These are phyloP conservation scores for Sebastes oblongus DNA, from an alignment of 2,797 vertebrate species.

Conservation along the genomic window DNA sequence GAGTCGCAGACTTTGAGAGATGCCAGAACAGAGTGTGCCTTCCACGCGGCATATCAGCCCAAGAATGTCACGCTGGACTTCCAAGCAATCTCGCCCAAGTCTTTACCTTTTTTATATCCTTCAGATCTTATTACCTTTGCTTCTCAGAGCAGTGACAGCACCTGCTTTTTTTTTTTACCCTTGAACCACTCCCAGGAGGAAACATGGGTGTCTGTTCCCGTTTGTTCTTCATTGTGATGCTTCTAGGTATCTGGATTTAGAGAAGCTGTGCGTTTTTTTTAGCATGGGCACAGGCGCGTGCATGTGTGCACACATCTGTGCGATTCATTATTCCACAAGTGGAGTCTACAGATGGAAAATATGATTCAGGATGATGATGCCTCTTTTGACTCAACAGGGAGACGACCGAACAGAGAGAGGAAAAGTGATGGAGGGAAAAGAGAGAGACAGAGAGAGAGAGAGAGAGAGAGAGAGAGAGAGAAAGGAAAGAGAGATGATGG, in stretches of 20 bases:
- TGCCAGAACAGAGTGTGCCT: constrained; percentile 50
- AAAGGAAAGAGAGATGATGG: constrained; percentile 25
- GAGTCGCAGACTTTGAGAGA: constrained; percentile 8
- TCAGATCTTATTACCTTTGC: constrained; percentile 43
- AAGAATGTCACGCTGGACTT: constrained; percentile 26
- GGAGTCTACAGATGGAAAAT: constrained; percentile 77
- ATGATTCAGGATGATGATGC: constrained; percentile 74
- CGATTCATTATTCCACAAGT: constrained; percentile 73
- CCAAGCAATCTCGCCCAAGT: constrained; percentile 43
- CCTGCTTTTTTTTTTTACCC: constrained; percentile 30
- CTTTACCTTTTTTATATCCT: constrained; percentile 28
- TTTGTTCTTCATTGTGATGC: constrained; percentile 44
- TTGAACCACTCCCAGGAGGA: constrained; percentile 40
- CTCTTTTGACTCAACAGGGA: constrained; percentile 72
- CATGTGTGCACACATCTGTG: constrained; percentile 68
- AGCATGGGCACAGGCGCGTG: constrained; percentile 47
- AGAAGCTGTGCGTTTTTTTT: constrained; percentile 41
- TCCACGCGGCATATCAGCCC: constrained; percentile 29
- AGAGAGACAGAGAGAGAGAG: neutral
- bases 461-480: neutral
- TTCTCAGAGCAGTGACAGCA: constrained; percentile 41
- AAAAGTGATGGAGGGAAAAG: neutral
- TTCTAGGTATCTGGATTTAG: constrained; percentile 41
- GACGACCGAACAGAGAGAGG: constrained; percentile 39
- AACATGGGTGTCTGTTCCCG: constrained; percentile 38